These are phyloP conservation scores for Cnemophilus loriae DNA, from an alignment of 2,113 vertebrate species.

Conservation along the genomic window DNA sequence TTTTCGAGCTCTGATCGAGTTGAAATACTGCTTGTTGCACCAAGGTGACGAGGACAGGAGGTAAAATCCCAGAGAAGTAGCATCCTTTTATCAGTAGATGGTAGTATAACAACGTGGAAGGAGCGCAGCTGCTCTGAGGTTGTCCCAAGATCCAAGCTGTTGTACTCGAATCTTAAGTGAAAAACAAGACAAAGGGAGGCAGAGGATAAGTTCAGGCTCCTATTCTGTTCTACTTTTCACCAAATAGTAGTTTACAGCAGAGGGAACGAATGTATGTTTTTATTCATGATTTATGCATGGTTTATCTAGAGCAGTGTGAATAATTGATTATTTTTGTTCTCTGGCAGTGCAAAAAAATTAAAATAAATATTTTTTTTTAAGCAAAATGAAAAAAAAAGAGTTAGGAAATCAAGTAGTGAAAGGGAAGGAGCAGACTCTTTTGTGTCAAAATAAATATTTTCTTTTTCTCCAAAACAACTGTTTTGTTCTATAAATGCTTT, in stretches of 20 bases:
- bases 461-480: conserved; percentile 26
- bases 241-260: background rate
- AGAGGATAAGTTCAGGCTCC: background rate
- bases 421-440: conserved; percentile 2
- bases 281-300: background rate
- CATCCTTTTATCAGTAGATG: conserved; percentile 76
- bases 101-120: conserved; percentile 72
- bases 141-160: background rate
- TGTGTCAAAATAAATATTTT: conserved; percentile 39
- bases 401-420: background rate
- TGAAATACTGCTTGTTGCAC: conserved; percentile 4
- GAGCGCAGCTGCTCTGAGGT: background rate
- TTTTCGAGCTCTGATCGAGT: background rate
- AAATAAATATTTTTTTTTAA: background rate
- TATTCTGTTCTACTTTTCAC: background rate
- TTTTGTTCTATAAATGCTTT: conserved; percentile 39
- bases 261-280: background rate
- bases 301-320: background rate
- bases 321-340: conserved; percentile 52
- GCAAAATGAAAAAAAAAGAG: background rate
- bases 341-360: background rate
- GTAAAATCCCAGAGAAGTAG: conserved; percentile 56
- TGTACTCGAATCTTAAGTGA: background rate
- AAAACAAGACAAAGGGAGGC: background rate
- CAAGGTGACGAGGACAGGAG: background rate